Conservation (phyloP, 53 echinoderm and acorn worm genomes). For the Echinarachnius parma region DNA sequence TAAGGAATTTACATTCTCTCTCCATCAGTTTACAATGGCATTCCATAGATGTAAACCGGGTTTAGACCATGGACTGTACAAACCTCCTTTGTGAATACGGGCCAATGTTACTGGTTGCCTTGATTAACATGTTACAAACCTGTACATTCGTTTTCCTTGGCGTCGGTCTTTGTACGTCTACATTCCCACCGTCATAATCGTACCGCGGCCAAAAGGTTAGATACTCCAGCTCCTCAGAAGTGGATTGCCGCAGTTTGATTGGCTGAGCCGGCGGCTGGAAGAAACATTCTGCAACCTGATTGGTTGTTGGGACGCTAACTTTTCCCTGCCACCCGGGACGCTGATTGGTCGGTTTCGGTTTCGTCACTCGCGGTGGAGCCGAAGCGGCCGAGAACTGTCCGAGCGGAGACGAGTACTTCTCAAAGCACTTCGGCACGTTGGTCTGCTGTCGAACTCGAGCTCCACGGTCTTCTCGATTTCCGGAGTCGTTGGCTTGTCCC, state of each 20-base stretch:
- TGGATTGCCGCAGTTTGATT: neutral
- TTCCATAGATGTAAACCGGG: too few relatives aligned
- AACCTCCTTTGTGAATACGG: too few relatives aligned
- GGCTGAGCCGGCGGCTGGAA: neutral
- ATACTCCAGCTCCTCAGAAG: constrained; percentile 38
- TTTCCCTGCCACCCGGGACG: neutral
- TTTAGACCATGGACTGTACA: too few relatives aligned
- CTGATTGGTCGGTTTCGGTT: neutral
- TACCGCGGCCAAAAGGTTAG: constrained; percentile 10
- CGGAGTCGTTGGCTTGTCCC: neutral
- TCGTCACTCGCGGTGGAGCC: constrained; percentile 1
- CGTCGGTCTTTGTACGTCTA: too few relatives aligned
- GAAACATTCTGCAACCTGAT: constrained; percentile 19
- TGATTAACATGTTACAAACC: too few relatives aligned
- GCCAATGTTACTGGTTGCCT: too few relatives aligned
- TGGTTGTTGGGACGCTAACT: neutral
- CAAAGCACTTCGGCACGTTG: constrained; percentile 27
- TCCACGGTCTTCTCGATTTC: too few relatives aligned
- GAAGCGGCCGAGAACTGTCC: constrained; percentile 16
- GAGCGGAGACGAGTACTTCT: constrained; percentile 34
- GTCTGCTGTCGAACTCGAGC: neutral
- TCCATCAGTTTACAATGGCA: too few relatives aligned
- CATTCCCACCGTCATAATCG: too few relatives aligned
- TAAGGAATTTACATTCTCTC: too few relatives aligned
- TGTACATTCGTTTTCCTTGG: too few relatives aligned